Evolutionary conservation across 2,888 invertebrate genomes (phyloP), one percentile per base, ranked within the genome.

Genomic region (Hanleya hanleyi): DNA sequence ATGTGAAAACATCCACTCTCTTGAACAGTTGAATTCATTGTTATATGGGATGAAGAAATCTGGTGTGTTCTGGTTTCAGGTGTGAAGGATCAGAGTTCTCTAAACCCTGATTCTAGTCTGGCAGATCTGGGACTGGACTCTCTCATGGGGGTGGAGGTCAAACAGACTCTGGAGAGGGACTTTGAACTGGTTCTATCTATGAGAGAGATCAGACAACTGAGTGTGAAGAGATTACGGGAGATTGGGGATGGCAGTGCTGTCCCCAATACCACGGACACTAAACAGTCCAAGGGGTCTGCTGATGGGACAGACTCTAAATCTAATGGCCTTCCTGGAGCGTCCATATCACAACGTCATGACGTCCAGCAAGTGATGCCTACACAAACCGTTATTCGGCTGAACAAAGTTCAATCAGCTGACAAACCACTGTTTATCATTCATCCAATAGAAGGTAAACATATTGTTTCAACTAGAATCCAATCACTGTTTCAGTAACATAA

Each of bases 111-210:
- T 36, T 93, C 95, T 4, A 95, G 95, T 51, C 92, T 99, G 64
- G 96, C 97, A 36, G 99, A 99, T 91, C 93, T 99, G 50, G 99
- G 99, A 76, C 96, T 99, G 94, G 99, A 99, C 90, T 98, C 98
- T 1, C 92, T 99, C 81, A 99, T 99, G 99, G 98, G 98, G 62
- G 97, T 99, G 1, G 99, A 99, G 93, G 97, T 99, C 87, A 98
- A 98, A 91, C 98, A 98, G 91, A 96, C 96, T 0, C 92, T 98
- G 69, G 98, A 98, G 91, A 93, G 97, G 71, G 96, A 95, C 87
- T 97, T 95, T 91, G 98, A 99, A 91, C 92, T 98, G 73, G 94
- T 96, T 32, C 92, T 99, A 76, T 95, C 95, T 77, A 96, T 97
- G 82, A 96, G 96, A 91, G 97, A 98, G 91, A 97, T 98, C 84